These are phyloP conservation scores for mouse (Mus musculus) DNA, from an alignment of 2,113 vertebrate genomes.

Conservation along the genomic window DNA sequence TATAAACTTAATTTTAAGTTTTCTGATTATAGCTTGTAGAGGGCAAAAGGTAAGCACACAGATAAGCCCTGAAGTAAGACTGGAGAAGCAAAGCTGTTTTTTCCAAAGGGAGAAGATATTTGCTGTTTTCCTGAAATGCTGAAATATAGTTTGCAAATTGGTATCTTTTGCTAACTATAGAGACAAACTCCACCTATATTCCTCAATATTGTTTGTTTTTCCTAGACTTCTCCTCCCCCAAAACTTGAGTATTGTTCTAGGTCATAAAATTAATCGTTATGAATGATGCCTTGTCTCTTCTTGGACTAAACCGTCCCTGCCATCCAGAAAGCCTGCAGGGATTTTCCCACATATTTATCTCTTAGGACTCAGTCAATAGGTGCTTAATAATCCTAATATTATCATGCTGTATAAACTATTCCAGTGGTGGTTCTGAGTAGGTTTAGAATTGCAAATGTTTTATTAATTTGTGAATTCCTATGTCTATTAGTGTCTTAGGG, in stretches of 20 bases:
- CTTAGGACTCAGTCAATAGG: not conserved
- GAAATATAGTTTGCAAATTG: not conserved
- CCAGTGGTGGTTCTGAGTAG: conserved; percentile 4
- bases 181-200: not conserved
- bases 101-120: not conserved
- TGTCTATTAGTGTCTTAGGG: not conserved
- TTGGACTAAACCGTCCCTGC: not conserved
- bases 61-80: not conserved
- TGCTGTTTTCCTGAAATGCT: not conserved
- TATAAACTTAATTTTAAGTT: conserved; percentile 18
- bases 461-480: conserved; percentile 25
- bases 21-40: not conserved
- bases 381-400: conserved; percentile 8
- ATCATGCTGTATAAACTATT: not conserved
- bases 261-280: not conserved
- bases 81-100: not conserved
- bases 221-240: not conserved
- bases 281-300: not conserved
- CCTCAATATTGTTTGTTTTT: not conserved
- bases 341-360: not conserved
- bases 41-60: not conserved
- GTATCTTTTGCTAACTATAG: not conserved
- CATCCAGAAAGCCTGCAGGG: not conserved
- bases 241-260: not conserved
- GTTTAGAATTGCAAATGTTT: conserved; percentile 40